A percentile compares a stretch with the other conserved stretches of the same genome.
Evolutionary conservation across 23 tunicate genomes (phyloP).

Genomic region (Styela plicata): DNA sequence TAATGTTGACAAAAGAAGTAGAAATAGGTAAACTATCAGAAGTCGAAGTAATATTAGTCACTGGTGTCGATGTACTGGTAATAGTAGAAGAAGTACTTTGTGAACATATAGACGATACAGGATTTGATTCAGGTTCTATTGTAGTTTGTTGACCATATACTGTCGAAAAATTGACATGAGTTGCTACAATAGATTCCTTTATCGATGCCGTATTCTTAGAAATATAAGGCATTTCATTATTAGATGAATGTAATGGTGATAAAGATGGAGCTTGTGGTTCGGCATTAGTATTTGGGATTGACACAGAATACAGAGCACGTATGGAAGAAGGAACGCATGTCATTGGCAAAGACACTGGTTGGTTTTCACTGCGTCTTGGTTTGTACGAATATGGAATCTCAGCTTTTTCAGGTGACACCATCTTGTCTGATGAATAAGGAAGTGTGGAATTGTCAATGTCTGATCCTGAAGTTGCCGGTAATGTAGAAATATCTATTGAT

Average conservation of each 20-base stretch:
- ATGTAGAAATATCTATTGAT: neutral
- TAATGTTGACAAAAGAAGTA: neutral
- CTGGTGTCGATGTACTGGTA: no score
- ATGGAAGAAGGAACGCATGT: neutral
- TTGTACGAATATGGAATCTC: neutral
- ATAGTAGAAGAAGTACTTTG: no score
- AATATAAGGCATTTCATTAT: no score
- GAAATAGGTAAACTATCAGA: neutral
- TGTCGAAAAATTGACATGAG: no score
- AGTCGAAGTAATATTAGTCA: neutral
- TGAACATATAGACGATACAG: no score
- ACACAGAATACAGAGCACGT: neutral
- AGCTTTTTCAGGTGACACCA: neutral
- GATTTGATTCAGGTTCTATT: no score
- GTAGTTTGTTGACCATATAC: no score
- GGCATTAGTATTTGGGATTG: neutral
- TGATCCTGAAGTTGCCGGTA: neutral
- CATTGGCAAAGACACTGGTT: neutral
- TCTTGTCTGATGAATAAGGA: neutral
- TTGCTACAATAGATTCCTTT: no score
- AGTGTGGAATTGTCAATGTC: neutral
- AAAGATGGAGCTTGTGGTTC: neutral
- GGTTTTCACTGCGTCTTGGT: no score
- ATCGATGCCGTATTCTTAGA: no score
- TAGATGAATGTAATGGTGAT: no score